Conservation (phyloP, 2,888 invertebrate genomes). For the Drosophila infuscata region DNA sequence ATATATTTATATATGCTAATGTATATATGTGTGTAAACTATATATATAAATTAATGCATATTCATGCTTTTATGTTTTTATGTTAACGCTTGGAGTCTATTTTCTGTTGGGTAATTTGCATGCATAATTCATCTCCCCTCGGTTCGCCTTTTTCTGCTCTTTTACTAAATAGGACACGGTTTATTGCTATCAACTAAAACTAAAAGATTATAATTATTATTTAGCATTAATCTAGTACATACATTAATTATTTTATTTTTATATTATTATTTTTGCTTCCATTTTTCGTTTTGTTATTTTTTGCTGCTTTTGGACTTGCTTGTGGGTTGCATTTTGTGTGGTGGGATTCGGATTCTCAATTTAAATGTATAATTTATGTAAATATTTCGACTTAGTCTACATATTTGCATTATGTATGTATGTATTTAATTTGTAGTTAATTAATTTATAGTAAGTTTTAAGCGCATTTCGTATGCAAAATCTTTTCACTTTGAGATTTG, state of each 20-base stretch:
- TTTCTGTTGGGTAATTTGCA: constrained; percentile 31
- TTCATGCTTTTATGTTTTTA: constrained; percentile 26
- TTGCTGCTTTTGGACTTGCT: constrained; percentile 64
- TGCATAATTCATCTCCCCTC: constrained; percentile 27
- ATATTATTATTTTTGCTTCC: not conserved
- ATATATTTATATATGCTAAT: constrained; percentile 29
- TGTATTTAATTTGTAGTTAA: constrained; percentile 24
- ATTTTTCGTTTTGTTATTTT: not conserved
- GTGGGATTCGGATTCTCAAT: constrained; percentile 72
- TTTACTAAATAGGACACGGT: constrained; percentile 32
- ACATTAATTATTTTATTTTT: constrained; percentile 14
- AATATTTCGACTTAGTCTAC: constrained; percentile 45
- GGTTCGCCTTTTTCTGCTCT: constrained; percentile 24
- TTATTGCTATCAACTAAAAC: constrained; percentile 40
- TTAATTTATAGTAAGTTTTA: constrained; percentile 36
- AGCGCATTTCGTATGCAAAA: constrained; percentile 50
- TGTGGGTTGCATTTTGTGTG: constrained; percentile 74
- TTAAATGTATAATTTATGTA: constrained; percentile 28
- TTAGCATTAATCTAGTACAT: constrained; percentile 32
- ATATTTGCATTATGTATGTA: constrained; percentile 25
- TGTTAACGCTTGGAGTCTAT: constrained; percentile 40
- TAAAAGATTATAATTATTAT: constrained; percentile 40
- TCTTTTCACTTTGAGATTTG: constrained; percentile 59
- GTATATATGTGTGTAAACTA: constrained; percentile 33
- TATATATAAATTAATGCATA: constrained; percentile 30